Evolutionary conservation across 2,797 vertebrate genomes (phyloP).

Genomic region (Pyrrhura leucotis): DNA sequence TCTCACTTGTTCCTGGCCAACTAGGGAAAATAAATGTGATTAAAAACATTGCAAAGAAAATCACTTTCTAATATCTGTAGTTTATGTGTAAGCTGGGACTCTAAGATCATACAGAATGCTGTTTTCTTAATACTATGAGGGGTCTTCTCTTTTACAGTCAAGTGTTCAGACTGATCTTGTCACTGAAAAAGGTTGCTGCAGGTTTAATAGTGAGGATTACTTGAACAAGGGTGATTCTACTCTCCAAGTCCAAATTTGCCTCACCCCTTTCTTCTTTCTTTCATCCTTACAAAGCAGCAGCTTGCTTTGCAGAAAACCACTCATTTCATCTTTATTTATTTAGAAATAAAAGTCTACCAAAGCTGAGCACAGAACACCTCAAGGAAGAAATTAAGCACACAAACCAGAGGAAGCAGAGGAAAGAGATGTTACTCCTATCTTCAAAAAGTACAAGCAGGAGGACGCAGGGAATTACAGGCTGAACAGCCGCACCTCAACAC

Average conservation of each 20-base stretch:
- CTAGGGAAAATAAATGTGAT: background rate
- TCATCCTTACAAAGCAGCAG: background rate
- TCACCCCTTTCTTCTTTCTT: background rate
- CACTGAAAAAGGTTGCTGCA: background rate
- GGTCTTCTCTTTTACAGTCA: background rate
- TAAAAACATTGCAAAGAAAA: background rate
- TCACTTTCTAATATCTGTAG: background rate
- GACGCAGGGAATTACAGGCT: background rate
- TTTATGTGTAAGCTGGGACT: background rate
- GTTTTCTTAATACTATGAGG: background rate
- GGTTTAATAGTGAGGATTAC: background rate
- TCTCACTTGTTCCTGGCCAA: background rate
- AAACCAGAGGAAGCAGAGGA: background rate
- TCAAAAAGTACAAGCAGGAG: background rate
- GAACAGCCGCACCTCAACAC: background rate
- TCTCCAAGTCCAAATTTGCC: background rate
- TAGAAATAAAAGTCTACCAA: background rate
- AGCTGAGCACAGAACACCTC: background rate
- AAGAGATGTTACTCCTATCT: background rate
- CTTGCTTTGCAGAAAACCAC: background rate
- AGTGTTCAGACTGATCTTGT: background rate
- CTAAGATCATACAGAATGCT: background rate
- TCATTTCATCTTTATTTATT: background rate
- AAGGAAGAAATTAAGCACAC: background rate
- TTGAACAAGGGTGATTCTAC: background rate